These are phyloP conservation scores for Gadus macrocephalus DNA, from an alignment of 2,113 vertebrate species.

Conservation along the genomic window DNA sequence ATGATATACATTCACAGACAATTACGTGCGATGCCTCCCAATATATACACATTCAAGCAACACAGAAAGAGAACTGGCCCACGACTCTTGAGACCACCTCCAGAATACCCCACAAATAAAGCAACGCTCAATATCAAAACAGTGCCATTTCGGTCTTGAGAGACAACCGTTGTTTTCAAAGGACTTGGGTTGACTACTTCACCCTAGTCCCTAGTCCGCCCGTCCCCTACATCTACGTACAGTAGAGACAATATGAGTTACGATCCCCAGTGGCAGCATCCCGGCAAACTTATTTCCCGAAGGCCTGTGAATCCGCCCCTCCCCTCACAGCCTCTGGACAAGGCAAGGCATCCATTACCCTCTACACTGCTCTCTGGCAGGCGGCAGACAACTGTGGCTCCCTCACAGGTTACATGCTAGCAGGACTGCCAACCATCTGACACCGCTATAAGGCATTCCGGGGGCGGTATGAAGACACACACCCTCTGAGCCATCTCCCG, in stretches of 20 bases:
- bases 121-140: no score
- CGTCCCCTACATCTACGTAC: background rate
- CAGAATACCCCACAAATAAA: no score
- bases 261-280: conserved; percentile 20
- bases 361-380: conserved; percentile 39
- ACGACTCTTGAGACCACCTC: no score
- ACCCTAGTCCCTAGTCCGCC: background rate
- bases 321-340: conserved; percentile 9
- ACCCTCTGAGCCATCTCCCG: conserved; percentile 15
- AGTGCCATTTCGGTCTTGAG: no score
- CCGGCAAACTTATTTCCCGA: conserved; percentile 24
- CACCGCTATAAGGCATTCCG: conserved; percentile 33
- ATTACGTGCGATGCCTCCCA: no score
- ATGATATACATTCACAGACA: no score
- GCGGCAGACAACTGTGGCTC: conserved; percentile 27
- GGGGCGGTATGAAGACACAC: background rate
- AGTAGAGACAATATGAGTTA: conserved; percentile 13
- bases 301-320: conserved; percentile 29
- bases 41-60: no score
- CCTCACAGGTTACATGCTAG: conserved; percentile 30
- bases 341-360: conserved; percentile 40
- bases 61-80: no score
- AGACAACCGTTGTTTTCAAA: no score
- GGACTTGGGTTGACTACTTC: background rate
- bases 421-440: conserved; percentile 27